Conservation (phyloP, 2,113 vertebrate genomes). For the Neomonachus schauinslandi region DNA sequence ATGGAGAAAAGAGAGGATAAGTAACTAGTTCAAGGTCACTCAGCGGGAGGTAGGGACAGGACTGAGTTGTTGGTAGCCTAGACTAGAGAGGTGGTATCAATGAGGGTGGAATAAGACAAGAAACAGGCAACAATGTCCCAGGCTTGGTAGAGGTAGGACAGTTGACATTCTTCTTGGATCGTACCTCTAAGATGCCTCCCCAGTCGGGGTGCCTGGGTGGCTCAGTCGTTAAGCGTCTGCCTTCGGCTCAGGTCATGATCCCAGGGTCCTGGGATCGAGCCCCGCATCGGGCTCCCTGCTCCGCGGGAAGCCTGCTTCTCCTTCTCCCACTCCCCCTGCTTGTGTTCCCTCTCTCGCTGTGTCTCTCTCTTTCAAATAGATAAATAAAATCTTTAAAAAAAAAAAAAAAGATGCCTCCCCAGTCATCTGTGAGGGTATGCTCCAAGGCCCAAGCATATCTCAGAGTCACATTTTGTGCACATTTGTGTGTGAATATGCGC, state of each 20-base stretch:
- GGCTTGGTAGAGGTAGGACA: not conserved
- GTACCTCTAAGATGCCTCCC: not conserved
- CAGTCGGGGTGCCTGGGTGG: no score
- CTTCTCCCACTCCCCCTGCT: no score
- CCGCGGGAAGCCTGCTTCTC: no score
- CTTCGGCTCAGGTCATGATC: no score
- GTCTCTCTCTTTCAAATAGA: no score
- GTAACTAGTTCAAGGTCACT: not conserved
- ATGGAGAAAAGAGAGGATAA: constrained; percentile 6
- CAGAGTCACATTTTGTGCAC: not conserved
- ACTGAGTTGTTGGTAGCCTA: not conserved
- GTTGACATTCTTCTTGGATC: not conserved
- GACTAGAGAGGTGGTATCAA: not conserved
- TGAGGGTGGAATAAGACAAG: not conserved
- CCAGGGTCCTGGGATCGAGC: no score
- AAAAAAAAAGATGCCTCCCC: not conserved
- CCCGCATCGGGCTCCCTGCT: no score
- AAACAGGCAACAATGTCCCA: not conserved
- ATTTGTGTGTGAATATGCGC: not conserved
- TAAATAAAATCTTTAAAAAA: no score
- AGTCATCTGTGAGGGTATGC: not conserved
- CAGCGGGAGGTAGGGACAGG: not conserved
- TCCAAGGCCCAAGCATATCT: not conserved
- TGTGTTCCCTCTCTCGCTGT: no score
- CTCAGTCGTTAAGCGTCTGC: no score